phyloP scores from a whole-genome alignment of 1,140 invertebrate genomes.

The Hormaphis cornu region DNA sequence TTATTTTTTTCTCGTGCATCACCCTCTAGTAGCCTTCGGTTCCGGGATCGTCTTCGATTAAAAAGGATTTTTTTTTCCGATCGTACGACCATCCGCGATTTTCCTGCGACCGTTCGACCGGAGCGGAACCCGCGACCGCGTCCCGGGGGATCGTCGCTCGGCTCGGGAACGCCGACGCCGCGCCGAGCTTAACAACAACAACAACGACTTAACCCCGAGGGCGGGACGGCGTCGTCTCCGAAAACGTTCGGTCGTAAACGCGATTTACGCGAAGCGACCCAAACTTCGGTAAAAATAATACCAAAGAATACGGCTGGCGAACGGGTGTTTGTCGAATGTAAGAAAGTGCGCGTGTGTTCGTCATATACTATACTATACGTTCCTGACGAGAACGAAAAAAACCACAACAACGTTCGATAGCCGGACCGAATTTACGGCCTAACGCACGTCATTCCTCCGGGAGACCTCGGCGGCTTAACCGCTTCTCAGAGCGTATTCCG shows the following conservation, averaged over 20 bases:
- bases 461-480: too few relatives aligned
- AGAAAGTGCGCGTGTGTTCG: too few relatives aligned
- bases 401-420: too few relatives aligned
- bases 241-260: conserved; percentile 29
- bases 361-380: too few relatives aligned
- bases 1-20: background rate
- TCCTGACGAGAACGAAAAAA: too few relatives aligned
- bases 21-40: background rate
- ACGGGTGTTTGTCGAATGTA: too few relatives aligned
- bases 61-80: conserved; percentile 23
- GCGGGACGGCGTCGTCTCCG: too few relatives aligned
- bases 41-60: background rate
- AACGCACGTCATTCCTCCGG: too few relatives aligned
- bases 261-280: conserved; percentile 24
- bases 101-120: background rate
- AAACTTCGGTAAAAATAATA: conserved; percentile 27
- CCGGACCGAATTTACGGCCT: too few relatives aligned
- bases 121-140: conserved; percentile 14
- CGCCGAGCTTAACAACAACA: conserved; percentile 1
- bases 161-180: background rate
- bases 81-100: background rate
- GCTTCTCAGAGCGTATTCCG: too few relatives aligned
- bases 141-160: conserved; percentile 11
- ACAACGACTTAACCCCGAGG: conserved; percentile 23
- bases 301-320: background rate